These are phyloP conservation scores for Coregonus suidteri DNA, from an alignment of 2,797 vertebrate species.

Conservation along the genomic window DNA sequence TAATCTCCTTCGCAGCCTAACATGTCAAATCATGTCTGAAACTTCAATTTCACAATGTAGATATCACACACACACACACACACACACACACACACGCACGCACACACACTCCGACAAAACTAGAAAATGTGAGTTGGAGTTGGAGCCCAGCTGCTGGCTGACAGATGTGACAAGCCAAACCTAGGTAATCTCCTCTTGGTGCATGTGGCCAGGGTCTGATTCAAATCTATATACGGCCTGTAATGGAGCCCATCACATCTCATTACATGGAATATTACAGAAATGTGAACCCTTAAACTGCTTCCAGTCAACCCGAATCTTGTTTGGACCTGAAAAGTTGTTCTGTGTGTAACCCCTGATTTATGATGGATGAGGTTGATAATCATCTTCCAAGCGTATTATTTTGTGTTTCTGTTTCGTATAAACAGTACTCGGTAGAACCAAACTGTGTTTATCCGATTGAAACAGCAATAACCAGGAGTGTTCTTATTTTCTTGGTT, in stretches of 20 bases:
- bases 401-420: background rate
- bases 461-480: background rate
- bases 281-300: slow-evolving; percentile 48
- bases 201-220: slow-evolving; percentile 44
- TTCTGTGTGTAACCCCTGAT: slow-evolving; percentile 8
- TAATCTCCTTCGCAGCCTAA: no score
- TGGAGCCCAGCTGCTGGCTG: slow-evolving; percentile 41
- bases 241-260: slow-evolving; percentile 46
- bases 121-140: slow-evolving; percentile 19
- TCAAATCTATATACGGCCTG: slow-evolving; percentile 46
- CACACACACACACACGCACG: background rate
- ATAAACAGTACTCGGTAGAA: background rate
- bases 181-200: slow-evolving; percentile 16
- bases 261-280: slow-evolving; percentile 38
- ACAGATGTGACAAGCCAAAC: slow-evolving; percentile 61
- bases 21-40: background rate
- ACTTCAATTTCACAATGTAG: no score
- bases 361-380: slow-evolving; percentile 30
- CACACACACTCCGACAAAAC: slow-evolving; percentile 10
- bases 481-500: slow-evolving; percentile 29
- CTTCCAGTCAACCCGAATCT: slow-evolving; percentile 47
- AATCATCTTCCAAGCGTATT: slow-evolving; percentile 25
- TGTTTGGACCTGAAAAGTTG: background rate
- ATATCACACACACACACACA: slow-evolving; percentile 4
- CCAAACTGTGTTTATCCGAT: slow-evolving; percentile 31